These are phyloP conservation scores for Pachypsylla venusta DNA, from an alignment of 1,140 invertebrate species.

Conservation along the genomic window DNA sequence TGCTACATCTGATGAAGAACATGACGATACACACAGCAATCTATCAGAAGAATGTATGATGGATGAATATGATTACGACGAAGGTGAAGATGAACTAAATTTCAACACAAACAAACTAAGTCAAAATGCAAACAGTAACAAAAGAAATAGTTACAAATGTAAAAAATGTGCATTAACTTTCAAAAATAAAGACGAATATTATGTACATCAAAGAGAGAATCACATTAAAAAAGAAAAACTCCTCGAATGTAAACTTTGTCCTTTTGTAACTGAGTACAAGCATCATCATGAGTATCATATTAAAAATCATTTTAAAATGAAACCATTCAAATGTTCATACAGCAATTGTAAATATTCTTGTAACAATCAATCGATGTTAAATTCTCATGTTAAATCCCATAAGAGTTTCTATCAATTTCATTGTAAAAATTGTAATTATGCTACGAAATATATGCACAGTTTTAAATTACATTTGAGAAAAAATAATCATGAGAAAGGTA, in stretches of 20 bases:
- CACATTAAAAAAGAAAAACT: slow-evolving; percentile 92
- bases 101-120: not conserved
- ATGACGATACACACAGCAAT: slow-evolving; percentile 2
- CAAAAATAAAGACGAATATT: slow-evolving; percentile 80
- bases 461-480: slow-evolving; percentile 91
- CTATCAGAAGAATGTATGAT: slow-evolving; percentile 2
- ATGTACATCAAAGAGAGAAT: slow-evolving; percentile 62
- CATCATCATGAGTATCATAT: slow-evolving; percentile 97
- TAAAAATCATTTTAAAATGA: slow-evolving; percentile 85
- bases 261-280: slow-evolving; percentile 97
- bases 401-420: slow-evolving; percentile 93
- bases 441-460: slow-evolving; percentile 96
- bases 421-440: slow-evolving; percentile 89
- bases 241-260: slow-evolving; percentile 78
- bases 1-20: not conserved
- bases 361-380: slow-evolving; percentile 99
- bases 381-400: slow-evolving; percentile 96
- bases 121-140: slow-evolving; percentile 5
- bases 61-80: slow-evolving; percentile 3
- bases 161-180: slow-evolving; percentile 79
- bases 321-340: slow-evolving; percentile 82
- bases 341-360: slow-evolving; percentile 80
- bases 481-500: slow-evolving; percentile 71
- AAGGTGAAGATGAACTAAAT: not conserved
- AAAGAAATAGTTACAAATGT: slow-evolving; percentile 36